These are phyloP conservation scores for Lucinisca nassula DNA, from an alignment of 2,888 invertebrate species.

Conservation along the genomic window DNA sequence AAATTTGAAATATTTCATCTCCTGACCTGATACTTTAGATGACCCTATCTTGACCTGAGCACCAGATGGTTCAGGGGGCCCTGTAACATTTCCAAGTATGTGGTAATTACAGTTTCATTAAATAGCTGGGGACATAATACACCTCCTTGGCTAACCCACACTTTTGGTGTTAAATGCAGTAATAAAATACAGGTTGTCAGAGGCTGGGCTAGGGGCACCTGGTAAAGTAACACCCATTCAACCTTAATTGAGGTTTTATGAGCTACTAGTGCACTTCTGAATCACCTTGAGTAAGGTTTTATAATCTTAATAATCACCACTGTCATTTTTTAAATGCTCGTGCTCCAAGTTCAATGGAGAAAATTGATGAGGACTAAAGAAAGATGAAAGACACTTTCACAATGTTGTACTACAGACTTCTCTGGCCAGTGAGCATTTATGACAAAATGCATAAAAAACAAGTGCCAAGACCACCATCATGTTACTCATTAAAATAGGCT, in stretches of 20 bases:
- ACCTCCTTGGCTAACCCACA: slow-evolving; percentile 30
- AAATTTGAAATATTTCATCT: slow-evolving; percentile 9
- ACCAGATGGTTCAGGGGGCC: background rate
- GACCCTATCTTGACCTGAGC: slow-evolving; percentile 6
- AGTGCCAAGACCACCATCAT: no score
- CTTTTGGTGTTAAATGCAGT: slow-evolving; percentile 20
- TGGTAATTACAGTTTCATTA: slow-evolving; percentile 51
- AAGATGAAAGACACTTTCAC: background rate
- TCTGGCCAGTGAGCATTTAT: no score
- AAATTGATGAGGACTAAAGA: background rate
- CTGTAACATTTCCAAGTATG: slow-evolving; percentile 39
- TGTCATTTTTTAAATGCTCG: background rate
- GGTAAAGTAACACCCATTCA: slow-evolving; percentile 4
- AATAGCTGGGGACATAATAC: slow-evolving; percentile 27
- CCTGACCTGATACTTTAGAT: background rate
- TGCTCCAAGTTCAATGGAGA: background rate
- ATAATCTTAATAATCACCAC: slow-evolving; percentile 2
- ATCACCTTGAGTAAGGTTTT: slow-evolving; percentile 6
- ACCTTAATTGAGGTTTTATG: slow-evolving; percentile 6
- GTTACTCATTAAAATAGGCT: no score
- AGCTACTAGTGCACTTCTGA: slow-evolving; percentile 11
- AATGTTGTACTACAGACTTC: no score
- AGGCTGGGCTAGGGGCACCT: slow-evolving; percentile 8
- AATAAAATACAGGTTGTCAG: slow-evolving; percentile 15
- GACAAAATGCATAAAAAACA: no score